Evolutionary conservation across 1,140 invertebrate species (phyloP).

Genomic region (Neodiprion pinetum): DNA sequence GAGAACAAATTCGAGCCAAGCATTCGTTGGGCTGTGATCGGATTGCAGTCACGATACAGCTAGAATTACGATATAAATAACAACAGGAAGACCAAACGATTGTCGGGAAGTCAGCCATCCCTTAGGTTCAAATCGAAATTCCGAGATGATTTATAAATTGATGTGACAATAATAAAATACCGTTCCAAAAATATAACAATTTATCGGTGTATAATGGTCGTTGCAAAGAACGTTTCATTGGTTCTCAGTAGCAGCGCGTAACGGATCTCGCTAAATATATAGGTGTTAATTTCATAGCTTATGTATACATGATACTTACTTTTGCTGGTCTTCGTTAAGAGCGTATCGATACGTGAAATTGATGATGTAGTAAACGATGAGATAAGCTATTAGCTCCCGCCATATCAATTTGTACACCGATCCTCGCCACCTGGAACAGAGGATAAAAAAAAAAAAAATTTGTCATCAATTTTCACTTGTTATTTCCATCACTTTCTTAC

Average conservation of each 20-base stretch:
- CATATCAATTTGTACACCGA: constrained; percentile 98
- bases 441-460: constrained; percentile 28
- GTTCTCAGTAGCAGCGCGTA: too few relatives aligned
- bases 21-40: background rate
- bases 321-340: constrained; percentile 81
- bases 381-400: constrained; percentile 90
- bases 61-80: background rate
- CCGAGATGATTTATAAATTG: background rate
- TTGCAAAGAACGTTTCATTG: too few relatives aligned
- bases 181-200: background rate
- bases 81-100: background rate
- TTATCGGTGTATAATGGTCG: too few relatives aligned
- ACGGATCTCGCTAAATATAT: too few relatives aligned
- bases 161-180: background rate
- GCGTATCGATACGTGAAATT: constrained; percentile 89
- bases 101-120: too few relatives aligned
- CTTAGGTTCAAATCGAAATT: background rate
- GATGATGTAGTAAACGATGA: constrained; percentile 85
- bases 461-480: constrained; percentile 14
- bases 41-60: background rate
- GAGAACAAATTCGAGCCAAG: too few relatives aligned
- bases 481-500: too few relatives aligned
- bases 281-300: too few relatives aligned
- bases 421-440: constrained; percentile 88
- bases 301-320: constrained; percentile 65